Evolutionary conservation across 2,888 invertebrate genomes (phyloP).

Genomic region (Drosophila multiciliata): DNA sequence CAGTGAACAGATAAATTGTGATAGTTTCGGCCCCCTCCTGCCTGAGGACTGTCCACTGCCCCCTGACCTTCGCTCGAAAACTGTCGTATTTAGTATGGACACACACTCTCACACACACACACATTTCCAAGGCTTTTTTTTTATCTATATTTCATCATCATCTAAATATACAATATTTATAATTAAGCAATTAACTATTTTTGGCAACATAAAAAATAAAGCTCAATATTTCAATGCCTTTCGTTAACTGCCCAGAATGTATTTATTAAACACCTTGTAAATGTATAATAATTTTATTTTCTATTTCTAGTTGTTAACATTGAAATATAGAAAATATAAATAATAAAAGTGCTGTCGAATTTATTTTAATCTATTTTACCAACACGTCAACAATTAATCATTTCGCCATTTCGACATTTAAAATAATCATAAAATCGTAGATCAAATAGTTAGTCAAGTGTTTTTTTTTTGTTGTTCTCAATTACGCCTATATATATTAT

Average conservation of each 20-base stretch:
- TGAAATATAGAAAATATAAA: neutral
- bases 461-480: neutral
- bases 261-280: neutral
- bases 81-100: neutral
- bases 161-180: neutral
- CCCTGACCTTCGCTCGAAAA: conserved; percentile 28
- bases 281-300: neutral
- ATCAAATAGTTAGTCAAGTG: neutral
- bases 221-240: neutral
- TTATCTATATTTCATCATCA: neutral
- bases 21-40: conserved; percentile 9
- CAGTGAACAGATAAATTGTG: conserved; percentile 49
- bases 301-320: neutral
- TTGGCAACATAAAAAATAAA: neutral
- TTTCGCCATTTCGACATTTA: neutral
- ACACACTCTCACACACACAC: neutral
- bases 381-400: neutral
- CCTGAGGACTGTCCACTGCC: conserved; percentile 22
- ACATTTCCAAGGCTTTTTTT: neutral
- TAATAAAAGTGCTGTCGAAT: neutral
- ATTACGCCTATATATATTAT: neutral
- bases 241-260: neutral
- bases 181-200: neutral
- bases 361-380: neutral
- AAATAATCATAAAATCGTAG: neutral